Conservation (phyloP, 2,797 vertebrate genomes). For the Lagorchestes hirsutus region DNA sequence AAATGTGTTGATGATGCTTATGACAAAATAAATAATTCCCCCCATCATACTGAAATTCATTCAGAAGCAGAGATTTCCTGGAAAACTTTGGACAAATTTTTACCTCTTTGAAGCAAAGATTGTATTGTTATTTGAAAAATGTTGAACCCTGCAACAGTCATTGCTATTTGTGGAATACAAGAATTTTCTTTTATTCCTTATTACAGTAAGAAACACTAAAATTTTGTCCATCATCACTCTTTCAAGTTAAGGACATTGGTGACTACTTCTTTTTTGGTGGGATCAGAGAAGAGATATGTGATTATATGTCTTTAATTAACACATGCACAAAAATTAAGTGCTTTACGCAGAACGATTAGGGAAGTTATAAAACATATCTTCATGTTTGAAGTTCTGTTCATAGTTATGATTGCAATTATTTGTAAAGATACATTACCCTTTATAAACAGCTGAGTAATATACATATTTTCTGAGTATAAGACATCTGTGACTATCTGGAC, state of each 20-base stretch:
- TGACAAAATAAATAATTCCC: conserved; percentile 39
- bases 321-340: not conserved
- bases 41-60: conserved; percentile 25
- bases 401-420: not conserved
- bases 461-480: not conserved
- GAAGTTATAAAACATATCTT: not conserved
- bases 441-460: not conserved
- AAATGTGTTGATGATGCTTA: conserved; percentile 36
- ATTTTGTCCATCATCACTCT: not conserved
- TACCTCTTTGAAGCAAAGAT: not conserved
- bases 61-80: conserved; percentile 5
- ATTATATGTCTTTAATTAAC: not conserved
- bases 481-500: not conserved
- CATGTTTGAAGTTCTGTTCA: not conserved
- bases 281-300: not conserved
- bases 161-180: not conserved
- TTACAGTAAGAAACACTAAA: not conserved
- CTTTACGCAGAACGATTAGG: not conserved
- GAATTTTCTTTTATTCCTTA: not conserved
- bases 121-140: conserved; percentile 23
- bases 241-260: not conserved
- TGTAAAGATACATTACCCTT: not conserved
- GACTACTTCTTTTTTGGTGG: not conserved
- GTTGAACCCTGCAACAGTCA: not conserved
- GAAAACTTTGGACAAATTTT: not conserved